Evolutionary conservation across 2,888 invertebrate species (phyloP), one percentile per base, ranked within the genome.

Genomic region (Tupiocoris notatus): DNA sequence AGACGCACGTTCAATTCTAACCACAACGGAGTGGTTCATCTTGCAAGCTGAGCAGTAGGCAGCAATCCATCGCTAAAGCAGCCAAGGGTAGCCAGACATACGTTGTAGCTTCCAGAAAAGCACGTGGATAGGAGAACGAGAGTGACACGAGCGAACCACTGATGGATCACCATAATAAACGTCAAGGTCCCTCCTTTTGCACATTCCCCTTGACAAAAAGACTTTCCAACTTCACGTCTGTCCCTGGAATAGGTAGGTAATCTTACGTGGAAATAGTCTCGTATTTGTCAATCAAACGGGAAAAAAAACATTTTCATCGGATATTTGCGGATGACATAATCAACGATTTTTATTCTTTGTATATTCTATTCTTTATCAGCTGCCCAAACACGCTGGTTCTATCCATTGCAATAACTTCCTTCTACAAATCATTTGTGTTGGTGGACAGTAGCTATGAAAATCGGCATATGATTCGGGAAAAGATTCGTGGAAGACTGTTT

Each of bases 131-230:
- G 39, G 39, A 39, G 12, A 39, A n/a, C n/a, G n/a, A 39, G 39
- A 39, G 65, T 65, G 65, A 65, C 65, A 65, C 54, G 54, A 39
- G 20, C 65, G 65, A 65, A 65, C 65, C 23, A 39, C 65, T 65
- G 65, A 65, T 65, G 65, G 65, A 65, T 65, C 65, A 65, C 65
- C 65, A 65, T 65, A 65, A 65, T 65, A 65, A 65, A 65, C 65
- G 65, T 65, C 65, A 39, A 65, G 24, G 24, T n/a, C n/a, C n/a
- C n/a, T n/a, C 39, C 39, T 39, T 12, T 12, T 39, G 3, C 39
- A 12, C 39, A 39, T 39, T 39, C 39, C 39, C 39, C 39, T 39
- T 39, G 12, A 39, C 39, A 39, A 12, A 39, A 39, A 39, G 39
- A 39, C 39, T 39, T 39, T 39, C n/a, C 12, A 39, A 39, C 39